A percentile compares a stretch with the other conserved stretches of the same genome.
Conservation (phyloP, 2,113 vertebrate genomes). For the Atrichornis clamosus region DNA sequence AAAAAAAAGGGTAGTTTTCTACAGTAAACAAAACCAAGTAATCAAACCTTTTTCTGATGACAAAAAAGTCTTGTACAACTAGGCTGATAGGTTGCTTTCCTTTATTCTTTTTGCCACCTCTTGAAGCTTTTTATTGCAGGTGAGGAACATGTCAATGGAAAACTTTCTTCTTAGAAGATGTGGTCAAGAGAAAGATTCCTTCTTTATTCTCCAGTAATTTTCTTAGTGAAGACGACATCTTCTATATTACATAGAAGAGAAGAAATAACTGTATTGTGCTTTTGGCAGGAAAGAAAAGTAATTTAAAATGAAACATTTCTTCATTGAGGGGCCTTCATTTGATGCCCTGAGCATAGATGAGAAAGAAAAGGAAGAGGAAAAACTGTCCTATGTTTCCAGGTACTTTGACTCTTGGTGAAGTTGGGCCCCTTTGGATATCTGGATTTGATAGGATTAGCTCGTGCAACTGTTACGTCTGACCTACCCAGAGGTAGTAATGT, state of each 20-base stretch:
- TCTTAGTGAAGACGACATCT: neutral
- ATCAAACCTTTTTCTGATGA: neutral
- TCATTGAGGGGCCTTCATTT: conserved; percentile 56
- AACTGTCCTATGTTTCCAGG: conserved; percentile 47
- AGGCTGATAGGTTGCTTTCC: neutral
- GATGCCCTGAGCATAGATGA: conserved; percentile 48
- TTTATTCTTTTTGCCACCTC: neutral
- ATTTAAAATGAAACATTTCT: conserved; percentile 58
- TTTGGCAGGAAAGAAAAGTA: conserved; percentile 56
- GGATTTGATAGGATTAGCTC: conserved; percentile 10
- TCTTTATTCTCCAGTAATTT: conserved; percentile 16
- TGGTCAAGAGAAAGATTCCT: neutral
- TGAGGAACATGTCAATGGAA: conserved; percentile 35
- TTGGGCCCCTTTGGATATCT: conserved; percentile 32
- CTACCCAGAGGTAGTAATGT: neutral
- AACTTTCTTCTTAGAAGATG: conserved; percentile 29
- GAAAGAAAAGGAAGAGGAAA: conserved; percentile 54
- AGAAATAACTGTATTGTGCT: conserved; percentile 50
- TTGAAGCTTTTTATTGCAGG: conserved; percentile 55
- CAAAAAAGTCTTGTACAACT: neutral
- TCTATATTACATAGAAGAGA: neutral
- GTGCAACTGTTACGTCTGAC: neutral
- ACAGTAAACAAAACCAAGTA: neutral
- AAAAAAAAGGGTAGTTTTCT: neutral
- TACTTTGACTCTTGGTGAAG: conserved; percentile 45